A percentile compares a stretch with the other conserved stretches of the same genome.
Evolutionary conservation across 2,797 vertebrate genomes (phyloP).

Genomic region (Smutsia gigantea): DNA sequence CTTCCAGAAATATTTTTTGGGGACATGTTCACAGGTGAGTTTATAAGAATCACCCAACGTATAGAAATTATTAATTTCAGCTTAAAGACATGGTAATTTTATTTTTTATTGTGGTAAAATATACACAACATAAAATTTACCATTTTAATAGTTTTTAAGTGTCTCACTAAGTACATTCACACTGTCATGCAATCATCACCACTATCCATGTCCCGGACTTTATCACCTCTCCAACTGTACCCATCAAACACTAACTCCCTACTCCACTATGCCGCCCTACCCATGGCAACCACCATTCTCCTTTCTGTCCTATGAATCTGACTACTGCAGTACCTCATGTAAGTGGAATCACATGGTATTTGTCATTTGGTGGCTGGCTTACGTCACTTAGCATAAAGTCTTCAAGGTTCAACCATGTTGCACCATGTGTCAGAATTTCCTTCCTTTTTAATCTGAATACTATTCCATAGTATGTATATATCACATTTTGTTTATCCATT

Average conservation of each 20-base stretch:
- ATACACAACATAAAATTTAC: not conserved
- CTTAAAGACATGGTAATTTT: not conserved
- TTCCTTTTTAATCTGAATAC: conserved; percentile 36
- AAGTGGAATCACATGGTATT: not conserved
- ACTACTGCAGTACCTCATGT: not conserved
- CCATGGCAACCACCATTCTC: not conserved
- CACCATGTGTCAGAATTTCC: not conserved
- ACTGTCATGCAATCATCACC: not conserved
- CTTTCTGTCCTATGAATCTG: not conserved
- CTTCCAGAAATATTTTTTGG: not conserved
- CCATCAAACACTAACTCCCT: not conserved
- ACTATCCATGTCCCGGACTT: not conserved
- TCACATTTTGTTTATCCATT: conserved; percentile 8
- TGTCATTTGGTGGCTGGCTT: not conserved
- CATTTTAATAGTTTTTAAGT: not conserved
- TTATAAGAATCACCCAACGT: not conserved
- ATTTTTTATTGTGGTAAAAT: conserved; percentile 16
- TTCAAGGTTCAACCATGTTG: not conserved
- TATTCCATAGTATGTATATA: not conserved
- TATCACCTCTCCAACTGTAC: not conserved
- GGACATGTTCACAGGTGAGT: not conserved
- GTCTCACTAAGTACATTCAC: not conserved
- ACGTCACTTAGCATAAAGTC: not conserved
- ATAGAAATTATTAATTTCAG: not conserved
- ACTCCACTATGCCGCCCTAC: not conserved